phyloP scores from a whole-genome alignment of 2,888 invertebrate genomes.

The Nematopogon swammerdamellus region DNA sequence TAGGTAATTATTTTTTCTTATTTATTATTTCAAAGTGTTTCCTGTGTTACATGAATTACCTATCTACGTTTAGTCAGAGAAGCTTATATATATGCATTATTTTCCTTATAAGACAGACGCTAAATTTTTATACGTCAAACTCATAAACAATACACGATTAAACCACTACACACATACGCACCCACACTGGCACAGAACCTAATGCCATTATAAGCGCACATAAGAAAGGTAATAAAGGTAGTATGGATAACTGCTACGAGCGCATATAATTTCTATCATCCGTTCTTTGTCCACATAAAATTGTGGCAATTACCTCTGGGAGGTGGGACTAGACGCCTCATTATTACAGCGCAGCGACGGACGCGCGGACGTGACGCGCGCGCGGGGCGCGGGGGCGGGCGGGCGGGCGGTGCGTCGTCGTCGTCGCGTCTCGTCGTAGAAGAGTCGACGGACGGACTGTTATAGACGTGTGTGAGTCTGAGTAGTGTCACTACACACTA shows the following conservation, averaged over 20 bases:
- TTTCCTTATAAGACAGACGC: conserved; percentile 14
- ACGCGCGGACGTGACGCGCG: not conserved
- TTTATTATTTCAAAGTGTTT: no score
- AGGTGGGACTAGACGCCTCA: not conserved
- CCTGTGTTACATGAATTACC: no score
- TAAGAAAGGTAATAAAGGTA: not conserved
- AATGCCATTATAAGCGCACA: not conserved
- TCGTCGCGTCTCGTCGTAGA: no score
- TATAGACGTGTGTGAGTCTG: no score
- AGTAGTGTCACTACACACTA: no score
- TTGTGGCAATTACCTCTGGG: not conserved
- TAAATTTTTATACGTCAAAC: not conserved
- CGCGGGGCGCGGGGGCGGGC: no score
- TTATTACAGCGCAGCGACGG: not conserved
- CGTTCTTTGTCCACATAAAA: not conserved
- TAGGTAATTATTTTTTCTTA: no score
- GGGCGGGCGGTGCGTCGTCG: no score
- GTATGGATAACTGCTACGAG: not conserved
- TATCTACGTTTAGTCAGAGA: no score
- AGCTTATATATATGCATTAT: no score
- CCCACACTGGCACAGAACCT: no score
- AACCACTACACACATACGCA: not conserved
- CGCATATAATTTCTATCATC: not conserved
- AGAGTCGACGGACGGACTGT: no score
- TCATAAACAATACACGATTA: not conserved